phyloP scores from a whole-genome alignment of 1,140 invertebrate species.

The Lordiphosa stackelbergi region DNA sequence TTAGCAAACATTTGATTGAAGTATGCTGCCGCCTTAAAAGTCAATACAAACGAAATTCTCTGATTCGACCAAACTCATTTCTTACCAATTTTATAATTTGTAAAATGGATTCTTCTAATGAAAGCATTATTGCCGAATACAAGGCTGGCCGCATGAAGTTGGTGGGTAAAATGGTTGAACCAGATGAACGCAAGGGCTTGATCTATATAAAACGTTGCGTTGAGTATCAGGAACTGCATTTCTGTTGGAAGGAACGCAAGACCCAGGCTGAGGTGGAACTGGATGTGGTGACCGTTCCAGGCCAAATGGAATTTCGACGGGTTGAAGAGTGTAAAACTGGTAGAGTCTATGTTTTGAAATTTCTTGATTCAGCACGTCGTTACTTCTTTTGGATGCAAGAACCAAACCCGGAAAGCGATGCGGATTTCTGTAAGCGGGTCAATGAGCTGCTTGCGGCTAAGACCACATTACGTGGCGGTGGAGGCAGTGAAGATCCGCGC shows the following conservation, averaged over 20 bases:
- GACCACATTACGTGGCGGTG: constrained; percentile 45
- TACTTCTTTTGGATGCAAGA: constrained; percentile 99
- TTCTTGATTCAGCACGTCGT: constrained; percentile 92
- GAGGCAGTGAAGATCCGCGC: neutral
- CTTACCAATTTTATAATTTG: neutral
- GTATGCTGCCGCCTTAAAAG: constrained; percentile 3
- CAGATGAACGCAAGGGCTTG: constrained; percentile 95
- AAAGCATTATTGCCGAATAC: constrained; percentile 87
- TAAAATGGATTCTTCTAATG: neutral
- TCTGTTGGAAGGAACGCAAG: constrained; percentile 96
- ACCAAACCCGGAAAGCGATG: constrained; percentile 94
- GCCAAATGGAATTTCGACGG: constrained; percentile 96
- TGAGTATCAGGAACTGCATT: constrained; percentile 95
- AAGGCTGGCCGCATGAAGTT: constrained; percentile 97
- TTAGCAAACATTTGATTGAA: constrained; percentile 4
- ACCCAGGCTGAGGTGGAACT: constrained; percentile 79
- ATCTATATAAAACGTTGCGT: constrained; percentile 92
- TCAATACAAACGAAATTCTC: constrained; percentile 1
- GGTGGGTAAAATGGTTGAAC: constrained; percentile 93
- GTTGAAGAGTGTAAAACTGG: constrained; percentile 97
- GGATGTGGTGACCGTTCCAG: constrained; percentile 97
- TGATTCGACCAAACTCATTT: neutral
- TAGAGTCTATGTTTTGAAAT: constrained; percentile 95
- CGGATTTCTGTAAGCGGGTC: constrained; percentile 91
- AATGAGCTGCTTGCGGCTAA: constrained; percentile 87